These are phyloP conservation scores for Jacana jacana DNA, from an alignment of 2,113 vertebrate species.

Conservation along the genomic window DNA sequence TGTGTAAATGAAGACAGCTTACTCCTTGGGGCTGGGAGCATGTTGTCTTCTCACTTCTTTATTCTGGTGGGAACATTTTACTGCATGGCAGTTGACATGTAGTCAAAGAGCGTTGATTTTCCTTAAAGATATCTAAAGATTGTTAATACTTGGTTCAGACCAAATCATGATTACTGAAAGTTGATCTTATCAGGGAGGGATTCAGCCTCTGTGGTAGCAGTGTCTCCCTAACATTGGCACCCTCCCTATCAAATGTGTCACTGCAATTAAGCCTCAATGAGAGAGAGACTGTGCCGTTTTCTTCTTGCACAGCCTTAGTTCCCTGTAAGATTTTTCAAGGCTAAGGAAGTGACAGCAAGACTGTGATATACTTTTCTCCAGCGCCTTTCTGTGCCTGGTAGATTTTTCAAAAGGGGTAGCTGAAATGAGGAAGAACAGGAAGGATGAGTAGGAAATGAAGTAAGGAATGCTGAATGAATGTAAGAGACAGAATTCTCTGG, in stretches of 20 bases:
- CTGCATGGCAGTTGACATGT: not conserved
- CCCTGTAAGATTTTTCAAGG: not conserved
- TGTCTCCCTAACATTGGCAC: accelerated
- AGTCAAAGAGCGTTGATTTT: too few relatives aligned
- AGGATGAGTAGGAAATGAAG: not conserved
- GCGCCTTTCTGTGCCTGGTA: not conserved
- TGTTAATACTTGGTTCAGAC: not conserved
- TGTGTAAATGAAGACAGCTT: not conserved
- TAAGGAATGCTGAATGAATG: not conserved
- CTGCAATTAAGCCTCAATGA: not conserved
- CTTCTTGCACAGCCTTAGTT: not conserved
- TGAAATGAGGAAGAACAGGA: not conserved
- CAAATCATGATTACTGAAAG: not conserved
- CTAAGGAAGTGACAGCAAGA: not conserved
- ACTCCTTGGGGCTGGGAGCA: accelerated
- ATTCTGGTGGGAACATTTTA: not conserved
- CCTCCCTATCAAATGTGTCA: not conserved
- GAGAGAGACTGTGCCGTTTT: not conserved
- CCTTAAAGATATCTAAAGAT: not conserved
- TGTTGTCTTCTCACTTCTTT: not conserved
- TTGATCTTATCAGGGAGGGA: not conserved
- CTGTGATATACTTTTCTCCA: not conserved
- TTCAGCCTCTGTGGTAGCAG: not conserved
- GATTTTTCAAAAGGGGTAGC: not conserved
- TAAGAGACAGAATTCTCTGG: not conserved